Conservation (phyloP, 2,797 vertebrate species). For the Delichon dasypus region DNA sequence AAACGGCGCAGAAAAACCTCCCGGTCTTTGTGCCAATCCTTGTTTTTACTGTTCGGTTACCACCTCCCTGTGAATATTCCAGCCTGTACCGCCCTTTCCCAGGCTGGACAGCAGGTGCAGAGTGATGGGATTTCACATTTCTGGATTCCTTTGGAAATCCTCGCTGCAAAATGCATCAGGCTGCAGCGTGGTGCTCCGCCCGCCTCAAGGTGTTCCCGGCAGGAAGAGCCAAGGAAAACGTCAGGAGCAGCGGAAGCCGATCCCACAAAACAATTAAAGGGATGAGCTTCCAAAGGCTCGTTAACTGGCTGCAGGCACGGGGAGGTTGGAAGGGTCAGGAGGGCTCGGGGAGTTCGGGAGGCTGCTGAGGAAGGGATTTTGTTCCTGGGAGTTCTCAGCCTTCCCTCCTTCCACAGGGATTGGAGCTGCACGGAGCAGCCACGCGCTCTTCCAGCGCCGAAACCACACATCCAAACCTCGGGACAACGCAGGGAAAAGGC, state of each 20-base stretch:
- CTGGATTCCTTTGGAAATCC: background rate
- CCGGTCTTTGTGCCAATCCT: accelerated
- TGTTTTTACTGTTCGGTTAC: background rate
- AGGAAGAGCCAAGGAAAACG: background rate
- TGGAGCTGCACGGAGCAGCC: background rate
- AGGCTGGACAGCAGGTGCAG: background rate
- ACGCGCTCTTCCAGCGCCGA: background rate
- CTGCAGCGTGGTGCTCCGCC: accelerated
- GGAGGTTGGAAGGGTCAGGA: background rate
- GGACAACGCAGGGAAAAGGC: background rate
- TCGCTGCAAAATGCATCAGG: background rate
- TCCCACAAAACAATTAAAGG: background rate
- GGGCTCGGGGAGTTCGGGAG: background rate
- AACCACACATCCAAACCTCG: background rate
- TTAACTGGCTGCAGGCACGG: background rate
- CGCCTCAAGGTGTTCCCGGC: background rate
- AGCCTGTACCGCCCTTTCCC: background rate
- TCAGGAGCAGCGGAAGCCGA: background rate
- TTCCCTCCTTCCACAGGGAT: background rate
- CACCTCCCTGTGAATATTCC: background rate
- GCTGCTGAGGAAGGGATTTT: constrained; percentile 3
- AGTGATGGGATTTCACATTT: background rate
- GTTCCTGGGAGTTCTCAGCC: background rate
- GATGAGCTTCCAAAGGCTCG: background rate
- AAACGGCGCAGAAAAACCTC: background rate